Base-by-base conservation (phyloP, 2,888 invertebrate species). In the Vanessa cardui region DNA sequence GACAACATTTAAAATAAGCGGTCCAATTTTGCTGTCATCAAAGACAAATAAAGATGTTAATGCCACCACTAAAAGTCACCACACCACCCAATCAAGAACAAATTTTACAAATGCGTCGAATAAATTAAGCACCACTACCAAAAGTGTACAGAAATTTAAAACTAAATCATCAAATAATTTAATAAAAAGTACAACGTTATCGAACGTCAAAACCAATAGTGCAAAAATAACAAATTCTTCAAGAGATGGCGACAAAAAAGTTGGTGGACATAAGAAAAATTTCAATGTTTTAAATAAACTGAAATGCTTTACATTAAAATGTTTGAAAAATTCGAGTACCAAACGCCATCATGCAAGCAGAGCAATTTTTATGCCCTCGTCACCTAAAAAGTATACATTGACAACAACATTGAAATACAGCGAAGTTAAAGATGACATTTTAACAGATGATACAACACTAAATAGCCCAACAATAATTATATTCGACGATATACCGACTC, bases 391-490 rank as follows among this genome's bases (percentile, higher is more conserved):
- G 12, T 39, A 12, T 39, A 12, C 12, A 12, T 1, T 12, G 39
- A 39, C 20, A 50, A 3, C 20, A 50, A 50, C 20, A 21, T 9
- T 21, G 31, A 33, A 54, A n/a, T 15, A 54, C 21, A 20, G 12
- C 26, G 31, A 54, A 33, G 31, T 15, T 5, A 33, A 15, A 54
- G 49, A 56, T 44, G 21, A 66, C 6, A 31, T 20, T 16, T 26
- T 59, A 18, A 52, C 56, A 56, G 64, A 62, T 58, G 15, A 6
- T 7, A 73, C 71, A 3, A 72, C 74, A 16, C 31, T n/a, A 6
- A 58, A 64, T 1, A 76, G 74, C 62, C 78, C 82, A 1, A 80
- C 80, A 1, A 79, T 81, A 61, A 54, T 82, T 16, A 77, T 81
- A 46, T 74, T 80, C 4, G 76, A 81, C 50, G 77, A 81, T 31